Evolutionary conservation across 2,888 invertebrate species (phyloP).

Genomic region (Andrena hattorfiana): DNA sequence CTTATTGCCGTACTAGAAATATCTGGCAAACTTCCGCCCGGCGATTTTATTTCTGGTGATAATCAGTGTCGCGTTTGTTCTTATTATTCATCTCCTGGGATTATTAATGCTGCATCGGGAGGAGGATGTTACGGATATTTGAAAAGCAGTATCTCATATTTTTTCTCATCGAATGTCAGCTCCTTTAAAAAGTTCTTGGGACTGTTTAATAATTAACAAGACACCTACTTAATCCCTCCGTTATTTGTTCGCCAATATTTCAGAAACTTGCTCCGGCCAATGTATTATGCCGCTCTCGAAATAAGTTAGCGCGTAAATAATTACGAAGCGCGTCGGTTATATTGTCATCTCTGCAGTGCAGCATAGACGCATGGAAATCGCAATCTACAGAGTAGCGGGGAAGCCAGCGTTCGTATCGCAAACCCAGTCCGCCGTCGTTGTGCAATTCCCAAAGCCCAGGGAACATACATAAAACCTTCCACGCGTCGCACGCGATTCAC

Average conservation of each 20-base stretch:
- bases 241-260: background rate
- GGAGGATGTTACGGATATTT: no score
- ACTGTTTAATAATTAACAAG: no score
- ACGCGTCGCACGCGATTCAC: slow-evolving; percentile 21
- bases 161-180: no score
- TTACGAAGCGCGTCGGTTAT: no score
- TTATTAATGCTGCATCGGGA: background rate
- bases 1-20: slow-evolving; percentile 37
- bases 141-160: no score
- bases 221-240: no score
- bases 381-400: no score
- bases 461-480: background rate
- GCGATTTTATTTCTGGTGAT: slow-evolving; percentile 17
- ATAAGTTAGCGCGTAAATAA: no score
- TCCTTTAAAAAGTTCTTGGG: background rate
- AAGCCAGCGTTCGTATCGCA: background rate
- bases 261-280: background rate
- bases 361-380: background rate
- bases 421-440: background rate
- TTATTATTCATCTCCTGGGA: background rate
- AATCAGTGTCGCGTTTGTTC: background rate
- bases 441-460: background rate
- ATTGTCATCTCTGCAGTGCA: no score
- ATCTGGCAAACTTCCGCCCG: slow-evolving; percentile 17
- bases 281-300: no score